These are phyloP conservation scores for Rhegmatorhina hoffmannsi DNA, from an alignment of 2,113 vertebrate species.

Conservation along the genomic window DNA sequence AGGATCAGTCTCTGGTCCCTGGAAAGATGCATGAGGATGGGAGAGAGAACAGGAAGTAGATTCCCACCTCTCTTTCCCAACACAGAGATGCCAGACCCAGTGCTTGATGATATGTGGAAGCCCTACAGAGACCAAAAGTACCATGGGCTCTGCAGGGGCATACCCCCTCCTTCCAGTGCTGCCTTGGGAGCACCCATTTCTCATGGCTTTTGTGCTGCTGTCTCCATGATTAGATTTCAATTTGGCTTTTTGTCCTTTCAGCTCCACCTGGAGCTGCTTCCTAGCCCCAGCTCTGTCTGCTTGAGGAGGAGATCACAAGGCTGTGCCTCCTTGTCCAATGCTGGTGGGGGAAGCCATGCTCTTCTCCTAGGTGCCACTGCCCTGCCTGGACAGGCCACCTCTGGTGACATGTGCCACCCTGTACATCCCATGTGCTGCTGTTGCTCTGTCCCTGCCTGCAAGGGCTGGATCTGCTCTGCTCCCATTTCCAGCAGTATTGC, in stretches of 20 bases:
- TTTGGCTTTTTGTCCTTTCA: background rate
- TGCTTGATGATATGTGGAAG: accelerated
- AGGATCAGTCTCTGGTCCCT: background rate
- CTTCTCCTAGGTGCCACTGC: background rate
- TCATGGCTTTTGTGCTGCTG: background rate
- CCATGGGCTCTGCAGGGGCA: background rate
- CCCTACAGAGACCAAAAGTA: background rate
- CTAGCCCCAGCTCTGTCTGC: background rate
- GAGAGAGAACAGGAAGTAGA: background rate
- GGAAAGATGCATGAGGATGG: background rate
- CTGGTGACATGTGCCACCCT: background rate
- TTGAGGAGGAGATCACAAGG: background rate
- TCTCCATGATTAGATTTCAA: background rate
- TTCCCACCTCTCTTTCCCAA: background rate
- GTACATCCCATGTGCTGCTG: accelerated
- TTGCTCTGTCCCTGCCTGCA: background rate
- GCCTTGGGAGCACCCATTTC: background rate
- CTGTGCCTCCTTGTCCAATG: accelerated
- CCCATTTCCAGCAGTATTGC: background rate
- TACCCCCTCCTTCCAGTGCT: background rate
- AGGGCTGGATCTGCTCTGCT: background rate
- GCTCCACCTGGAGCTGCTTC: background rate
- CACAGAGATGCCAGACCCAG: background rate
- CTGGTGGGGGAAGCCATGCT: background rate
- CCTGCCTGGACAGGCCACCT: background rate